Evolutionary conservation across 2,888 invertebrate genomes (phyloP).

Genomic region (Phymatocera aterrima): DNA sequence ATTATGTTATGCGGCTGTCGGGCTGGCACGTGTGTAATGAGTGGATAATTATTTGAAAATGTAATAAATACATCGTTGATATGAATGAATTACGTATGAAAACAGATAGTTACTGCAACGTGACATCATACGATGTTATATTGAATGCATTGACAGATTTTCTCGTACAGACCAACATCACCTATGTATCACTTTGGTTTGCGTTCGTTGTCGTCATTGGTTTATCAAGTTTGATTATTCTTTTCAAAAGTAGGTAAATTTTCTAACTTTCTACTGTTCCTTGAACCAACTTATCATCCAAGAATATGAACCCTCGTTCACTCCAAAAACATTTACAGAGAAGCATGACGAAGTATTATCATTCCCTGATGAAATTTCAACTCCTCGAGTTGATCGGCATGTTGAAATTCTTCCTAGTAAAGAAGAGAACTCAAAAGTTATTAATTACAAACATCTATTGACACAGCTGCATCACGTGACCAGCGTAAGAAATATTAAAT

Average conservation of each 20-base stretch:
- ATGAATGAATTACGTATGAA: constrained; percentile 28
- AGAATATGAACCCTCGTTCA: neutral
- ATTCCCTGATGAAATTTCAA: constrained; percentile 10
- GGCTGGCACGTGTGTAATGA: no score
- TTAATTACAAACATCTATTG: constrained; percentile 21
- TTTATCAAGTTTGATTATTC: constrained; percentile 36
- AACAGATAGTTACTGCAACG: constrained; percentile 9
- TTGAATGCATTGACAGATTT: neutral
- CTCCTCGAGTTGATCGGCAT: neutral
- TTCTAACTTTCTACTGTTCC: neutral
- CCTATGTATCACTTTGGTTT: constrained; percentile 15
- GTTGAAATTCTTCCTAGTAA: neutral
- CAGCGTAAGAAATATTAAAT: constrained; percentile 15
- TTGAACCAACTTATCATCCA: neutral
- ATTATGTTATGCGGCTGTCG: no score
- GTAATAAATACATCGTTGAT: no score
- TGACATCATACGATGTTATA: constrained; percentile 28
- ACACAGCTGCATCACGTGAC: constrained; percentile 20
- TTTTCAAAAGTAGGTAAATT: constrained; percentile 30
- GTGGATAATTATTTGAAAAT: no score
- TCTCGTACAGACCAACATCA: constrained; percentile 6
- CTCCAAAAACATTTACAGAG: neutral
- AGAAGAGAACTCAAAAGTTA: neutral
- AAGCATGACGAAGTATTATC: constrained; percentile 26
- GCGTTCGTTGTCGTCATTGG: constrained; percentile 19